A percentile compares a stretch with the other conserved stretches of the same genome.
phyloP scores from a whole-genome alignment of 1,140 invertebrate genomes.

The Drosophila tani region DNA sequence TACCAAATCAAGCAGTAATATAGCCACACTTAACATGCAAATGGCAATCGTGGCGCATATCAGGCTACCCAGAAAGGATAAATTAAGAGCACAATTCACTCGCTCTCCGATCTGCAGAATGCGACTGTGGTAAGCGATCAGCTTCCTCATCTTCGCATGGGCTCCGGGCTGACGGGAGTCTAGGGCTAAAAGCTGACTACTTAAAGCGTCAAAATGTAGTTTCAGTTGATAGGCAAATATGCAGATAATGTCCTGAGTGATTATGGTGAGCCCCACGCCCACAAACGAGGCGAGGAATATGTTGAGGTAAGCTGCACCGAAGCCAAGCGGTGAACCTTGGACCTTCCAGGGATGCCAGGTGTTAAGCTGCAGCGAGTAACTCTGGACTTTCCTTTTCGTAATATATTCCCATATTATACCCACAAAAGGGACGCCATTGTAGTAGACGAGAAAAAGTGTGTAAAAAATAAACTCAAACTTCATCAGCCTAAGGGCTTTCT shows the following conservation, averaged over 20 bases:
- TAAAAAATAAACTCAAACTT: slow-evolving; percentile 44
- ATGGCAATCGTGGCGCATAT: slow-evolving; percentile 65
- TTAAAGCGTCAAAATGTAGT: slow-evolving; percentile 66
- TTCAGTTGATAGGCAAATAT: slow-evolving; percentile 65
- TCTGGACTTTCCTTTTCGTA: not conserved
- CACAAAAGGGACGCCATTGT: not conserved
- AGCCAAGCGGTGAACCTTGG: slow-evolving; percentile 12
- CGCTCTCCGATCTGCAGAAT: slow-evolving; percentile 36
- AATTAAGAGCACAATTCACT: slow-evolving; percentile 58
- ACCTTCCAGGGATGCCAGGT: slow-evolving; percentile 73
- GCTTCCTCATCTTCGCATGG: slow-evolving; percentile 35
- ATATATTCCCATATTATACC: not conserved
- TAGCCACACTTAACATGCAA: slow-evolving; percentile 62
- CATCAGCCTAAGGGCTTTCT: slow-evolving; percentile 50
- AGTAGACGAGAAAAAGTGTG: slow-evolving; percentile 22
- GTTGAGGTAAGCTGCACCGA: slow-evolving; percentile 31
- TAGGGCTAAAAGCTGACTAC: slow-evolving; percentile 21
- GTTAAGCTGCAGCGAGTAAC: slow-evolving; percentile 56
- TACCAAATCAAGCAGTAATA: slow-evolving; percentile 56
- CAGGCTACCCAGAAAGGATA: slow-evolving; percentile 57
- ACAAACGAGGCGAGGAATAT: slow-evolving; percentile 40
- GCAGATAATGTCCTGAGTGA: slow-evolving; percentile 56
- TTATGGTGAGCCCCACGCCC: slow-evolving; percentile 58
- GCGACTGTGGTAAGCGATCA: slow-evolving; percentile 56
- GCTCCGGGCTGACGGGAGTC: slow-evolving; percentile 40